Evolutionary conservation across 2,888 invertebrate species (phyloP), one percentile per base, ranked within the genome.

Genomic region (Sarcophaga subvicina): DNA sequence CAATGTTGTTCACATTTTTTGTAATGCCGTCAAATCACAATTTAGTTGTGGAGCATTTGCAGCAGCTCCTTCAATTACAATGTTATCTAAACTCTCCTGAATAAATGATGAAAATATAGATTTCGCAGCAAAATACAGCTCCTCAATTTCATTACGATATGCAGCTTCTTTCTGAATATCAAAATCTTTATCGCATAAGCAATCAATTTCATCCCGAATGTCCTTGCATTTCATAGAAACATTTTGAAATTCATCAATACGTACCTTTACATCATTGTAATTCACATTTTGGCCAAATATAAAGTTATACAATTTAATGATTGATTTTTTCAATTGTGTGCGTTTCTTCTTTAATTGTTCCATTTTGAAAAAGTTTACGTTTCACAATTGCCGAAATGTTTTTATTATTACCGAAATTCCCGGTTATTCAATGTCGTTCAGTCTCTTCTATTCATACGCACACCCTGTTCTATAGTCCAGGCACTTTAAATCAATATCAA

Each of bases 191-290:
- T 17, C 20, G 22, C 45, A 45, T 4, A 79, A 71, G 14, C 14
- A 11, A 45, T 85, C 84, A 12, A 85, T 85, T 49, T 85, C 76
- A 45, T 80, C n/a, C 66, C 67, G 80, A 8, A 73, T 22, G 4
- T 79, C 70, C 4, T 79, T 71, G 69, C 64, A 5, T 75, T 71
- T 47, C 25, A 25, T 25, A 25, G 0, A 25, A 25, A 25, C 25
- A 25, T 25, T 25, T 25, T 25, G 0, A 25, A 25, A 25, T 25
- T 3, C 25, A 2, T 25, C 25, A 25, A 59, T 76, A 22, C 84
- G 63, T n/a, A 76, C 80, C 54, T 75, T 80, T 11, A 80, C 45
- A 10, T 76, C 71, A 25, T 25, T 25, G 2, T 25, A 25, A 25
- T 25, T 25, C 3, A 25, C 25, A 25, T 25, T 25, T 25, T 25